Evolutionary conservation across 2,888 invertebrate species (phyloP).

Genomic region (Rhimphoctona megacephalus): DNA sequence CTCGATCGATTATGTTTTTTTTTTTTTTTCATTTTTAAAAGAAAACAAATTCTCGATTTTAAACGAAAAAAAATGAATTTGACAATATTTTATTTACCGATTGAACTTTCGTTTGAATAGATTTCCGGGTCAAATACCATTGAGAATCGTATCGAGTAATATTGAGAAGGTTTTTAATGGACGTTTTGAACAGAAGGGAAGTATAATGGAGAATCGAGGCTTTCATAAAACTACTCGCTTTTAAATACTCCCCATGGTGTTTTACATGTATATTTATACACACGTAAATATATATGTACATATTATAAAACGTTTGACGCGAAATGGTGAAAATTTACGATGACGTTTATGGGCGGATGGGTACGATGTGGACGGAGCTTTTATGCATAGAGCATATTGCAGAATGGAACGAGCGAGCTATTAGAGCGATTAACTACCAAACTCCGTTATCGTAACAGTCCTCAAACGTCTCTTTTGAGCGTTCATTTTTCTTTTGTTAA

Average conservation of each 20-base stretch:
- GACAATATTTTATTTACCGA: not conserved
- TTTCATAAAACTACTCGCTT: conserved; percentile 18
- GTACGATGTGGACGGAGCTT: conserved; percentile 27
- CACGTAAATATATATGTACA: not conserved
- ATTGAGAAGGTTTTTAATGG: not conserved
- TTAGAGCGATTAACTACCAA: conserved; percentile 63
- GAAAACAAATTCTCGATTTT: too few species aligned
- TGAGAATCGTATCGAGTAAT: not conserved
- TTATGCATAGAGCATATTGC: conserved; percentile 4
- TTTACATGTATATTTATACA: not conserved
- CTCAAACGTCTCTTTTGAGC: not conserved
- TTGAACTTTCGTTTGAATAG: not conserved
- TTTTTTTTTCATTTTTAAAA: too few species aligned
- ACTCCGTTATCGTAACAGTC: conserved; percentile 34
- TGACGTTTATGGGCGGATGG: conserved; percentile 64
- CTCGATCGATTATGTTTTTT: too few species aligned
- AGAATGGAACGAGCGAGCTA: conserved; percentile 50
- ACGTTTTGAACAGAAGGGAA: not conserved
- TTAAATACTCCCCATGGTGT: conserved; percentile 1
- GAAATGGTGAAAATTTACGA: conserved; percentile 65
- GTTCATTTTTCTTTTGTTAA: not conserved
- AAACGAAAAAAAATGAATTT: not conserved
- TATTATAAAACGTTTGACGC: conserved; percentile 50
- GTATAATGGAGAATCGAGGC: conserved; percentile 26
- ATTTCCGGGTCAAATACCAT: not conserved